Evolutionary conservation across 2,797 vertebrate species (phyloP).

Genomic region (Acanthurus lineatus): DNA sequence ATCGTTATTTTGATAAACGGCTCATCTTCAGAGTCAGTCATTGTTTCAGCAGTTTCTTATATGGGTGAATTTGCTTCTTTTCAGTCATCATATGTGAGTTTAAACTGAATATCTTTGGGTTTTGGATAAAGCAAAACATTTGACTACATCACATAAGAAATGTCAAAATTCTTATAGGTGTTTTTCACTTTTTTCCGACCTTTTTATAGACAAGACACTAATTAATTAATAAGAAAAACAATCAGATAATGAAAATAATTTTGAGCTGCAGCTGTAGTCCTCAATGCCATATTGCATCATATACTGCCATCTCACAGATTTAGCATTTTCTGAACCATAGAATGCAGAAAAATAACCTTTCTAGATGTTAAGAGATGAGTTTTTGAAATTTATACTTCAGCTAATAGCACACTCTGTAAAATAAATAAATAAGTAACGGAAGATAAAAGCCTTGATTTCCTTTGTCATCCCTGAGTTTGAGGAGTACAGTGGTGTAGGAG

Average conservation of each 20-base stretch:
- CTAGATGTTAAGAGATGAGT: background rate
- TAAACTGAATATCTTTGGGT: conserved; percentile 3
- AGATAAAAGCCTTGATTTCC: conserved; percentile 41
- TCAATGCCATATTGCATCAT: background rate
- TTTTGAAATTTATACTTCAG: background rate
- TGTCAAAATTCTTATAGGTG: no score
- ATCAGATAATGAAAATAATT: background rate
- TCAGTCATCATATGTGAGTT: background rate
- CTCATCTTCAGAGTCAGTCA: background rate
- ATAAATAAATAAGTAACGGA: conserved; percentile 13
- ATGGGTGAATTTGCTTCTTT: background rate
- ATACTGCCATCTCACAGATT: background rate
- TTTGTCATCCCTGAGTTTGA: conserved; percentile 66
- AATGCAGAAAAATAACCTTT: conserved; percentile 10
- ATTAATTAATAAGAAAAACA: background rate
- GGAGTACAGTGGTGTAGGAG: conserved; percentile 51
- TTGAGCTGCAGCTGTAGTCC: background rate
- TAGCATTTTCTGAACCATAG: background rate
- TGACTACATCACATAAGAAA: background rate
- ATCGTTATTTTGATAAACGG: background rate
- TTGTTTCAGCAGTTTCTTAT: background rate
- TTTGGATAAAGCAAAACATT: background rate
- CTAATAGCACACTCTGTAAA: background rate
- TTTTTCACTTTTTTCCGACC: background rate
- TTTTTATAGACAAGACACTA: background rate